A percentile compares a stretch with the other conserved stretches of the same genome.
These are phyloP conservation scores for Prunella fulvescens DNA, from an alignment of 2,113 vertebrate genomes.

Conservation along the genomic window DNA sequence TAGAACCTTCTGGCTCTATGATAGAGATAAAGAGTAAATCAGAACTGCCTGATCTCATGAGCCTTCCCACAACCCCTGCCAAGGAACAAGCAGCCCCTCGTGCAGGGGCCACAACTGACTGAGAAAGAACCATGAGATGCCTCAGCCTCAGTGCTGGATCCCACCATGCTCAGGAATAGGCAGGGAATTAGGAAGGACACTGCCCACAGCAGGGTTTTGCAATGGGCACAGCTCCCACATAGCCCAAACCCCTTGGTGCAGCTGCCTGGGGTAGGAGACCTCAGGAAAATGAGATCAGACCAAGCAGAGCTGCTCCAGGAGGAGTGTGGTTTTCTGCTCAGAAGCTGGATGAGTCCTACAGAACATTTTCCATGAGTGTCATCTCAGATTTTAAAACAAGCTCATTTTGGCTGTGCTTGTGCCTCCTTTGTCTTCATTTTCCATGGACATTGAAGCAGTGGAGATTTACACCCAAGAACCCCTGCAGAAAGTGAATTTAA, in stretches of 20 bases:
- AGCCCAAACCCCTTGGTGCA: neutral
- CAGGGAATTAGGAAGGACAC: neutral
- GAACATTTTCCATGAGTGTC: neutral
- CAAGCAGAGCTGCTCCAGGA: neutral
- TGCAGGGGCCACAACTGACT: neutral
- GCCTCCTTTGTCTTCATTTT: neutral
- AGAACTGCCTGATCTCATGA: neutral
- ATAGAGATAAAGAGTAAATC: neutral
- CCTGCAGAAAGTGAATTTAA: constrained; percentile 1
- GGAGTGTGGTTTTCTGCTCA: neutral
- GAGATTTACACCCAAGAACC: neutral
- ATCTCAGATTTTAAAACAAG: neutral
- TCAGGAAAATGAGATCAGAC: neutral
- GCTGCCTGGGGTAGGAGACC: neutral
- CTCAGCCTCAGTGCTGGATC: neutral
- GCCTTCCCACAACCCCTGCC: neutral
- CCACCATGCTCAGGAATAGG: rapidly evolving
- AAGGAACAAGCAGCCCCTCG: neutral
- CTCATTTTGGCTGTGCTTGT: neutral
- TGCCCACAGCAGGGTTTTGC: neutral
- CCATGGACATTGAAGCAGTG: neutral
- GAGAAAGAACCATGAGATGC: neutral
- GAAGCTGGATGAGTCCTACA: neutral
- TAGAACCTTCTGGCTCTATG: neutral
- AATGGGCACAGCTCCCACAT: neutral